Base-by-base conservation (phyloP, 1,140 invertebrate species). In the Proctacanthus coquilletti region DNA sequence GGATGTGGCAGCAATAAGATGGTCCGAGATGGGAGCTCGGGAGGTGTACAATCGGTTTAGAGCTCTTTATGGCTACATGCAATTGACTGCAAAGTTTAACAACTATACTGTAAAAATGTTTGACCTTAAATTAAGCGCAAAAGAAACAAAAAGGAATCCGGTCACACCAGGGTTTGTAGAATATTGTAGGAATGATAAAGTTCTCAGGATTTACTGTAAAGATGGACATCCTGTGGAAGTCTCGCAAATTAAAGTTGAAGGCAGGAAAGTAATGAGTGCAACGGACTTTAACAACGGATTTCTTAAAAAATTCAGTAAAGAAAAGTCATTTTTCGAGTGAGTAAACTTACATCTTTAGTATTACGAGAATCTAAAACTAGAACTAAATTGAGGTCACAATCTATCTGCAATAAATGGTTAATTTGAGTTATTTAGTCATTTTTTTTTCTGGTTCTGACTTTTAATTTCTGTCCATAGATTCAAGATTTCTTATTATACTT, bases 221-320 rank as follows among this genome's bases (percentile, higher is more conserved):
- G 62, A 70, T 40, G 53, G 56, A 9, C 69, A 54, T 40, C 71
- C 63, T 49, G 55, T 81, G 23, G 68, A 67, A 50, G 65, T 77
- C 21, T 60, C 61, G 41, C 67, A 65, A 41, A 38, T 80, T 43
- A 56, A 64, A 44, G 48, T 80, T 42, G 54, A 68, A 46, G 69
- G 69, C 3, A 72, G 66, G 48, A 66, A 61, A 49, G 51, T 66
- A 44, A 77, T 80, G 68, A 64, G 52, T 32, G 72, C 75, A 6
- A 46, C 47, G 47, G 74, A 79, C 48, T 80, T 82, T 61, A 69
- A 64, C 59, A 78, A 78, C 62, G 77, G 75, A 19, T 79, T 69
- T 53, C 58, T 80, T 18, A 68, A 64, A 48, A 70, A 70, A 31
- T 27, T 41, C 1, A 40, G 21, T 5, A 25, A 38, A 20, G 10